Conservation (phyloP, 2,888 invertebrate genomes). For the Chymomyza procnemis region DNA sequence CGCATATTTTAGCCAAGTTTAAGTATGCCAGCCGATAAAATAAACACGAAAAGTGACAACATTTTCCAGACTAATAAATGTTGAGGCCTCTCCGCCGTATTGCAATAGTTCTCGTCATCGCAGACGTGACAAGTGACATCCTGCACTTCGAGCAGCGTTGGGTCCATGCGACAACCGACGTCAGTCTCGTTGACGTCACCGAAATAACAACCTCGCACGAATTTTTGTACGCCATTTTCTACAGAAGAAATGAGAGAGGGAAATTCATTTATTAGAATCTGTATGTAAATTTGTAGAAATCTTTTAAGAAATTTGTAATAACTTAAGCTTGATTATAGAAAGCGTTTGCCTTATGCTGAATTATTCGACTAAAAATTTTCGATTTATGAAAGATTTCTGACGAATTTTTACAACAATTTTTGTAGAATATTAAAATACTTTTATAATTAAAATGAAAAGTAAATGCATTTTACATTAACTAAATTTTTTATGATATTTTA, state of each 20-base stretch:
- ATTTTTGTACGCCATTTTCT: conserved; percentile 65
- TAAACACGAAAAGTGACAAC: conserved; percentile 23
- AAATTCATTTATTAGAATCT: neutral
- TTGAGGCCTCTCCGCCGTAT: conserved; percentile 36
- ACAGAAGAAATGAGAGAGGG: conserved; percentile 16
- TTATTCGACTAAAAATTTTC: too few species aligned
- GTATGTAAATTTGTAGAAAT: neutral
- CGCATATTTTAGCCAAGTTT: conserved; percentile 6
- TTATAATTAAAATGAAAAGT: too few species aligned
- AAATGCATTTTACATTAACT: too few species aligned
- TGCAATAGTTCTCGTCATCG: conserved; percentile 67
- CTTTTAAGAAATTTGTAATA: neutral
- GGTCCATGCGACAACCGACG: conserved; percentile 68
- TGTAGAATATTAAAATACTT: too few species aligned
- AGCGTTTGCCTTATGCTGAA: too few species aligned
- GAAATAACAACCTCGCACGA: conserved; percentile 70
- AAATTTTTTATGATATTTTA: too few species aligned
- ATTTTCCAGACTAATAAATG: conserved; percentile 27
- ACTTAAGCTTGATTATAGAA: neutral
- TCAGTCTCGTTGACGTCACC: conserved; percentile 70
- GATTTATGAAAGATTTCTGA: too few species aligned
- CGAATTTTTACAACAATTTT: too few species aligned
- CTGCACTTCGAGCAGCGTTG: conserved; percentile 52
- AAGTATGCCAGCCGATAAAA: conserved; percentile 22
- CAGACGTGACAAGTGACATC: conserved; percentile 68